Percentiles rank a stretch among this genome's conserved stretches.
Evolutionary conservation across 2,888 invertebrate species (phyloP).

Genomic region (Chorisops tibialis): DNA sequence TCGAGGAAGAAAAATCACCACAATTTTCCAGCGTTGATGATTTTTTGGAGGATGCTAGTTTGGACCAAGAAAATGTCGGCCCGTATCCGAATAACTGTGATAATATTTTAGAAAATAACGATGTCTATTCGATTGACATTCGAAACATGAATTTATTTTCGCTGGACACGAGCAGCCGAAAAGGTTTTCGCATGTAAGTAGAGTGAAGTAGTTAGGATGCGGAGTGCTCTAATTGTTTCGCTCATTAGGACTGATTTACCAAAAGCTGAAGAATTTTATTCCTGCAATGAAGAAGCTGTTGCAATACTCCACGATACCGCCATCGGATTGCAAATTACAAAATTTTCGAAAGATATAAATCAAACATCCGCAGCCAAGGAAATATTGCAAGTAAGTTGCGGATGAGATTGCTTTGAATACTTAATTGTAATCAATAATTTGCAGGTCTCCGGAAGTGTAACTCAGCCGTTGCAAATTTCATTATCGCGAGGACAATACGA

Average conservation of each 20-base stretch:
- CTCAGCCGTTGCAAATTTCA: slow-evolving; percentile 80
- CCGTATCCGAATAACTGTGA: slow-evolving; percentile 14
- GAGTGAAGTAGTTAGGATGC: not conserved
- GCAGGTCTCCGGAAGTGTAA: slow-evolving; percentile 71
- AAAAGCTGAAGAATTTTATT: slow-evolving; percentile 69
- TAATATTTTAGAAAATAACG: slow-evolving; percentile 26
- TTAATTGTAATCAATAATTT: slow-evolving; percentile 40
- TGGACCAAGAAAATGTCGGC: not conserved
- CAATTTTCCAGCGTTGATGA: slow-evolving; percentile 16
- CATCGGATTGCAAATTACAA: slow-evolving; percentile 66
- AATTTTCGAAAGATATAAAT: slow-evolving; percentile 38
- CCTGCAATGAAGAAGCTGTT: slow-evolving; percentile 68
- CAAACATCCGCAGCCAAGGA: slow-evolving; percentile 20
- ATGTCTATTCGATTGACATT: slow-evolving; percentile 66
- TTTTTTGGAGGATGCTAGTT: slow-evolving; percentile 1
- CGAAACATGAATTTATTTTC: slow-evolving; percentile 86
- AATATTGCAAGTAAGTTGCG: slow-evolving; percentile 15
- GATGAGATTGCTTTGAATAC: not conserved
- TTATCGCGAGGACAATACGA: slow-evolving; percentile 85
- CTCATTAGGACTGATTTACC: slow-evolving; percentile 44
- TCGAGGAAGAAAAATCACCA: slow-evolving; percentile 32
- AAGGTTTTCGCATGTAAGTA: slow-evolving; percentile 42
- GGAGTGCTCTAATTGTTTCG: not conserved
- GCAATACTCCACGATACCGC: slow-evolving; percentile 89
- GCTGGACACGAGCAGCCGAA: slow-evolving; percentile 58